These are phyloP conservation scores for Dryococelus australis DNA, from an alignment of 2,888 invertebrate genomes.

Conservation along the genomic window DNA sequence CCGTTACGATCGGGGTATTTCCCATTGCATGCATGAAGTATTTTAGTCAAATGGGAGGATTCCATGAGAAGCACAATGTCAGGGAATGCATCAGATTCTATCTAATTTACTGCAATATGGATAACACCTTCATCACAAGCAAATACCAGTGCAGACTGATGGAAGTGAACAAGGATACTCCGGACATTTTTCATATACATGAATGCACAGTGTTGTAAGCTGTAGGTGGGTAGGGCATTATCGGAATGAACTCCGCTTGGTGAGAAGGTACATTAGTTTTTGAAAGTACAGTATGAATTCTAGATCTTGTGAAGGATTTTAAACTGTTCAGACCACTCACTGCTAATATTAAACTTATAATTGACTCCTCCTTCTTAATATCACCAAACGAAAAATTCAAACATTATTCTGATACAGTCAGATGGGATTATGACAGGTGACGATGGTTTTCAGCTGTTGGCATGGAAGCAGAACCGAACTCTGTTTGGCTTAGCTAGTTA, in stretches of 20 bases:
- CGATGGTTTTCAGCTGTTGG: neutral
- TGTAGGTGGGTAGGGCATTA: neutral
- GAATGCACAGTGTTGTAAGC: neutral
- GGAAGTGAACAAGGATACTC: too few relatives aligned
- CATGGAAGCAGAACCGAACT: neutral
- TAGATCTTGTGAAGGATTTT: neutral
- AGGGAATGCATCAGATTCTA: neutral
- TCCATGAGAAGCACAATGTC: constrained; percentile 19
- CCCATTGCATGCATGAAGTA: neutral
- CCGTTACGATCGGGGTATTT: neutral
- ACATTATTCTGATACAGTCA: neutral
- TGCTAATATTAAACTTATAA: neutral
- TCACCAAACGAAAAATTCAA: neutral
- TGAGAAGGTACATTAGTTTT: neutral
- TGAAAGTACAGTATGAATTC: neutral
- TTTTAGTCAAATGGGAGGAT: neutral
- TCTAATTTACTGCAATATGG: neutral
- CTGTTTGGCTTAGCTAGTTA: neutral
- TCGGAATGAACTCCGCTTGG: neutral
- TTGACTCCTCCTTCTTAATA: neutral
- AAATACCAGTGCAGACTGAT: too few relatives aligned
- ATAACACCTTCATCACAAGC: too few relatives aligned
- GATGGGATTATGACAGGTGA: neutral
- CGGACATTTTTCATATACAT: neutral
- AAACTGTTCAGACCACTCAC: neutral